These are phyloP conservation scores for Casuarius casuarius DNA, from an alignment of 2,113 vertebrate genomes.

Conservation along the genomic window DNA sequence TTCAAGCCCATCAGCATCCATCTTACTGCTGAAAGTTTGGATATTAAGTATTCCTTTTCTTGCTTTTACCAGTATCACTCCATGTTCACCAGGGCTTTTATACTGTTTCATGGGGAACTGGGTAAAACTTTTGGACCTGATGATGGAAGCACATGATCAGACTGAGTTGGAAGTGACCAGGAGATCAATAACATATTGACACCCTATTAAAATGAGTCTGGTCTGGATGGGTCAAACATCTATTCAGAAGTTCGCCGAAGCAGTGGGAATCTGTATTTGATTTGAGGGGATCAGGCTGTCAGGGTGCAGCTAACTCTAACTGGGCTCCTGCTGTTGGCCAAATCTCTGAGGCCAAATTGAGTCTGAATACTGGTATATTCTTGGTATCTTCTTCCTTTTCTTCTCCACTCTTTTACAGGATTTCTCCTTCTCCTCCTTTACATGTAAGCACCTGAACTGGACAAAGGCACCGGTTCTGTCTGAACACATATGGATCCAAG, in stretches of 20 bases:
- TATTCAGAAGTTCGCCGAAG: background rate
- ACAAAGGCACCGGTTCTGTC: background rate
- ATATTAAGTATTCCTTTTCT: background rate
- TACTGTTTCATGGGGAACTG: background rate
- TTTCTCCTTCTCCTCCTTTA: background rate
- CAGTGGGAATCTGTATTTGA: background rate
- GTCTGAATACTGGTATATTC: background rate
- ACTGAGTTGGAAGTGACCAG: background rate
- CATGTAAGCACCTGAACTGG: rapidly evolving
- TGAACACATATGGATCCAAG: background rate
- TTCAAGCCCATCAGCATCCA: rapidly evolving
- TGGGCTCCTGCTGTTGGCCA: background rate
- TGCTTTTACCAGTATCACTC: background rate
- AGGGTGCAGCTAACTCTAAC: background rate
- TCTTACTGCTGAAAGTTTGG: background rate
- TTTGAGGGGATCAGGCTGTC: background rate
- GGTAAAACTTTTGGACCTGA: background rate
- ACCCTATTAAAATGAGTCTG: background rate
- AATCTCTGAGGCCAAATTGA: background rate
- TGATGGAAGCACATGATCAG: background rate
- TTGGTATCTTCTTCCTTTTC: background rate
- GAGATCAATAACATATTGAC: rapidly evolving
- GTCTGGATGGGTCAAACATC: background rate
- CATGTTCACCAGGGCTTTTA: background rate
- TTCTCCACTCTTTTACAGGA: background rate